A percentile compares a stretch with the other conserved stretches of the same genome.
Conservation (phyloP, 2,888 invertebrate species). For the Archips crataeganus region DNA sequence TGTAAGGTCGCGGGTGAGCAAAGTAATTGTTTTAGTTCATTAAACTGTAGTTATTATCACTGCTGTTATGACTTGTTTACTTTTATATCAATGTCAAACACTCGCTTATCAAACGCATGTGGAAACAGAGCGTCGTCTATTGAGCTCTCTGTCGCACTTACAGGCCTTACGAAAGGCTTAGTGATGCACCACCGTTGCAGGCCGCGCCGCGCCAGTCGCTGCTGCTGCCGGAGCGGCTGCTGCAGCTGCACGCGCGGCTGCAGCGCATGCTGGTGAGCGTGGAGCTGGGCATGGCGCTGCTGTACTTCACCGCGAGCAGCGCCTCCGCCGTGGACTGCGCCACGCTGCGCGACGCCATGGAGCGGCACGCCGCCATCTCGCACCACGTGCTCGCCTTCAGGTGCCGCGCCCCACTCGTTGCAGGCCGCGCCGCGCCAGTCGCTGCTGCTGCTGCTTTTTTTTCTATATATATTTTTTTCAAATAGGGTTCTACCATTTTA, state of each 20-base stretch:
- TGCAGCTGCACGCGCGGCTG: slow-evolving; percentile 62
- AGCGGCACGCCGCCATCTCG: slow-evolving; percentile 58
- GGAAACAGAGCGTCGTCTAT: too few species aligned
- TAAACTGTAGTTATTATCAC: not conserved
- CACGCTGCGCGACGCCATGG: slow-evolving; percentile 71
- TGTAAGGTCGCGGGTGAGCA: too few species aligned
- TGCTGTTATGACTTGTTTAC: too few species aligned
- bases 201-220: slow-evolving; percentile 38
- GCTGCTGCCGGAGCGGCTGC: slow-evolving; percentile 56
- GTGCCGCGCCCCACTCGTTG: slow-evolving; percentile 48
- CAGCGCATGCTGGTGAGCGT: slow-evolving; percentile 67
- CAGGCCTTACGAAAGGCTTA: too few species aligned
- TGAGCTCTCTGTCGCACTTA: too few species aligned
- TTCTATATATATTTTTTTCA: too few species aligned
- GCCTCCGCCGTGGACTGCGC: slow-evolving; percentile 84
- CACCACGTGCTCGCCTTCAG: slow-evolving; percentile 63
- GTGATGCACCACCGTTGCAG: not conserved
- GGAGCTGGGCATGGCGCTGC: slow-evolving; percentile 84
- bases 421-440: too few species aligned
- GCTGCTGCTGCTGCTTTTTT: too few species aligned
- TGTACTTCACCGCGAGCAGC: slow-evolving; percentile 86
- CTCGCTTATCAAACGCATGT: too few species aligned
- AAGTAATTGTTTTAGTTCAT: too few species aligned
- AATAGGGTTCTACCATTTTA: too few species aligned
- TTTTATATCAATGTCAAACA: too few species aligned